Evolutionary conservation across 2,113 vertebrate genomes (phyloP).

Genomic region (Felis catus): F.catus_Fca126_mat1.0 CM031427.1:24018501-24019000

Average conservation of each 20-base stretch:
- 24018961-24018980: not conserved
- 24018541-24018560: not conserved
- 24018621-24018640: not conserved
- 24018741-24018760: not conserved
- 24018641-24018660: not conserved
- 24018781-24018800: not conserved
- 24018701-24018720: not conserved
- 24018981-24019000: not conserved
- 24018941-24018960: not conserved
- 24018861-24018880: accelerated
- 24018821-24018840: not conserved
- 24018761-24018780: not conserved
- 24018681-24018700: not conserved
- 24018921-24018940: not conserved
- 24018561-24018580: no score
- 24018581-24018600: not conserved
- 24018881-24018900: not conserved
- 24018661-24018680: no score
- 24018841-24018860: not conserved
- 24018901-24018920: not conserved
- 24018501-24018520: not conserved
- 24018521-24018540: no score
- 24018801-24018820: not conserved
- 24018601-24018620: not conserved
- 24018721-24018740: not conserved